Conservation (phyloP, 2,797 vertebrate species). For the Melopsittacus undulatus region DNA sequence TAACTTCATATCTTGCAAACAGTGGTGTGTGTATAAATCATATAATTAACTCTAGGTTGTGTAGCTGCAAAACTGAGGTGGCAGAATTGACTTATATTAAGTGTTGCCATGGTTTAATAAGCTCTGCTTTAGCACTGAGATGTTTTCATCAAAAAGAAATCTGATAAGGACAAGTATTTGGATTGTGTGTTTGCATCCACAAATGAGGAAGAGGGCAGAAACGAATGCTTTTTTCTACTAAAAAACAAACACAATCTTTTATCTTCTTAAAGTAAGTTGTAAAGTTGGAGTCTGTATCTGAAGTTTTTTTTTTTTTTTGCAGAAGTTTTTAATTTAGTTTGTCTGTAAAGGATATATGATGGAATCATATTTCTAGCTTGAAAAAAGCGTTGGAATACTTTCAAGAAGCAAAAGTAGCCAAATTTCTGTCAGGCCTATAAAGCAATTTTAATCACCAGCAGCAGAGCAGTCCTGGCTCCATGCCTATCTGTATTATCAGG, state of each 20-base stretch:
- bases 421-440: not conserved
- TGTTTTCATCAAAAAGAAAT: not conserved
- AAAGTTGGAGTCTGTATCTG: not conserved
- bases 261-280: not conserved
- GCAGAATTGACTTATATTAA: not conserved
- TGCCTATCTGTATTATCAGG: not conserved
- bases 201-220: not conserved
- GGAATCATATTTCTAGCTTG: not conserved
- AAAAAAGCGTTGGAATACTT: conserved; percentile 17
- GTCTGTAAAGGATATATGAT: not conserved
- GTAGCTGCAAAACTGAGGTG: not conserved
- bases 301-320: not conserved
- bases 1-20: not conserved
- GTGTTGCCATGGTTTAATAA: not conserved
- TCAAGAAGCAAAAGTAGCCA: conserved; percentile 7
- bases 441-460: not conserved
- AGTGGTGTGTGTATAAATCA: not conserved
- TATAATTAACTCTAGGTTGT: not conserved
- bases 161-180: not conserved
- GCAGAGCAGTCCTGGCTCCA: conserved; percentile 11
- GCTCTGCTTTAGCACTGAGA: not conserved
- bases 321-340: not conserved
- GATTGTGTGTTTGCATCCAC: not conserved
- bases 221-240: not conserved
- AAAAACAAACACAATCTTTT: not conserved